Conservation (phyloP, 2,113 vertebrate species). For the Fukomys damarensis region DNA sequence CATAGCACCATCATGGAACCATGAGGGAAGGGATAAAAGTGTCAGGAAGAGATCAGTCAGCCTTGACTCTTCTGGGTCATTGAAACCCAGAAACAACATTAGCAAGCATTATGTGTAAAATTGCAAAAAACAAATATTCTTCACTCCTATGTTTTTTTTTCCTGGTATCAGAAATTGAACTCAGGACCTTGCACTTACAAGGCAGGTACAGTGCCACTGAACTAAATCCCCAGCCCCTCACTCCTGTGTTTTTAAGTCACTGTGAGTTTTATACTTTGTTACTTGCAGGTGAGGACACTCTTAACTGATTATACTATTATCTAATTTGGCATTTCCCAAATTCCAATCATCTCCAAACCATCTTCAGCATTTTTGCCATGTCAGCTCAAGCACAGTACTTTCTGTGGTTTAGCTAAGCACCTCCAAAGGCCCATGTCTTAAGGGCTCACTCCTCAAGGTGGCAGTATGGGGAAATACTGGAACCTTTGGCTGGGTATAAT, state of each 20-base stretch:
- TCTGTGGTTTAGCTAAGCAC: not conserved
- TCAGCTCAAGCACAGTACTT: not conserved
- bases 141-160: not conserved
- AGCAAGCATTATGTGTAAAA: not conserved
- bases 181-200: no score
- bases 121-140: not conserved
- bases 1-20: not conserved
- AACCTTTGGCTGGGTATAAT: not conserved
- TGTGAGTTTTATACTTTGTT: not conserved
- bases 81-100: not conserved
- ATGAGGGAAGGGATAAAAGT: not conserved
- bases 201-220: no score
- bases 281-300: not conserved
- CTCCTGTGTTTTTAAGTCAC: not conserved
- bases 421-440: not conserved
- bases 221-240: not conserved
- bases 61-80: not conserved
- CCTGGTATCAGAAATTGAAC: no score
- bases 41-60: not conserved
- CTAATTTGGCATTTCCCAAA: not conserved
- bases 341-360: not conserved
- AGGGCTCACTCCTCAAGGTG: not conserved
- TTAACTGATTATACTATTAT: not conserved
- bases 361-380: not conserved
- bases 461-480: not conserved